Evolutionary conservation across 2,113 vertebrate genomes (phyloP).

Genomic region (Strix aluco): DNA sequence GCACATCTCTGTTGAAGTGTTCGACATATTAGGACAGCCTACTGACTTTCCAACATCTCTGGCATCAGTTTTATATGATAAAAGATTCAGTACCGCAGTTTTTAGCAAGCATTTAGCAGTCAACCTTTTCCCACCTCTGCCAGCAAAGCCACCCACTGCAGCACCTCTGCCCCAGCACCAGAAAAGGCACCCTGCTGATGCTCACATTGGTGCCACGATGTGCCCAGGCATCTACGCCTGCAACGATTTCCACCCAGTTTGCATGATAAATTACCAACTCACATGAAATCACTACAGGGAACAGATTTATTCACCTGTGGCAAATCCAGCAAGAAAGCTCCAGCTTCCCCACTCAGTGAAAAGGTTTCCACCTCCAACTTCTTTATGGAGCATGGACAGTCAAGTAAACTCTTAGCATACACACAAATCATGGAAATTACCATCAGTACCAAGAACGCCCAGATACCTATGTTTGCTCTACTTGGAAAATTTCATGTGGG

Average conservation of each 20-base stretch:
- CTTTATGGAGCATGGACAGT: not conserved
- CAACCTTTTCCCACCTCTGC: not conserved
- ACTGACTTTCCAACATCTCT: not conserved
- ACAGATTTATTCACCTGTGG: not conserved
- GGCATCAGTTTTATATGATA: not conserved
- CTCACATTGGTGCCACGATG: rapidly evolving
- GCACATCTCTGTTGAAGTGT: not conserved
- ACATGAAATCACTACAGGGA: not conserved
- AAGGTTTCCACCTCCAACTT: not conserved
- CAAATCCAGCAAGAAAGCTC: not conserved
- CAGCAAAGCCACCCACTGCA: not conserved
- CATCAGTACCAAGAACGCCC: not conserved
- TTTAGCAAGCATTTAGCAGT: not conserved
- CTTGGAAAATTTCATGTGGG: not conserved
- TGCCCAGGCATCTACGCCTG: rapidly evolving
- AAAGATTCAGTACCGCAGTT: not conserved
- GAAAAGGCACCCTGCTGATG: not conserved
- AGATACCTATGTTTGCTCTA: not conserved
- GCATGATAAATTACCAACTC: rapidly evolving
- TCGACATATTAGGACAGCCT: not conserved
- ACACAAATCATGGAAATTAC: not conserved
- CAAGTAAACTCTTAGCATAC: not conserved
- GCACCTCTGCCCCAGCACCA: not conserved
- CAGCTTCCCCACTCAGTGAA: not conserved
- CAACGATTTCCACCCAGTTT: not conserved